phyloP scores from a whole-genome alignment of 2,888 invertebrate genomes.

The Boloria selene region DNA sequence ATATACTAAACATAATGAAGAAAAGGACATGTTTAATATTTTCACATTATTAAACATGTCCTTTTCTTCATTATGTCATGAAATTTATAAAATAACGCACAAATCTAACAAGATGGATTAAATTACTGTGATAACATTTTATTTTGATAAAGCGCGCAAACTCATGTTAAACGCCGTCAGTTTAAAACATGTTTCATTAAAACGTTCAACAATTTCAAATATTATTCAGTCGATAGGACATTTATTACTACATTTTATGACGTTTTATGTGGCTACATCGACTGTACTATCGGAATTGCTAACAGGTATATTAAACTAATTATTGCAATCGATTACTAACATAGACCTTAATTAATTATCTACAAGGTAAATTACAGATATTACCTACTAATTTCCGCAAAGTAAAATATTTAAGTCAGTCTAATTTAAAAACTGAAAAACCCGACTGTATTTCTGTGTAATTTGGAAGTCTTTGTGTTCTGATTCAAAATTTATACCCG shows the following conservation, averaged over 20 bases:
- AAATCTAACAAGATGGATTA: background rate
- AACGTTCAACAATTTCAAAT: background rate
- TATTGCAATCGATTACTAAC: background rate
- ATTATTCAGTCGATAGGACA: background rate
- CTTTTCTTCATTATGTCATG: no score
- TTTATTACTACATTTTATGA: constrained; percentile 5
- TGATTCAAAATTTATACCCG: no score
- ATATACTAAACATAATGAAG: no score
- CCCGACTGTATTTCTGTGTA: no score
- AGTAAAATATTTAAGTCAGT: no score
- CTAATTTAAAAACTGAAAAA: no score
- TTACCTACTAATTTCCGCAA: no score
- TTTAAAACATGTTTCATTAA: constrained; percentile 3
- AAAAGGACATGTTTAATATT: no score
- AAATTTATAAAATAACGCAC: no score
- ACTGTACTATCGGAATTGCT: constrained; percentile 1
- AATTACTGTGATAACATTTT: no score
- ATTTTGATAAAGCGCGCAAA: background rate
- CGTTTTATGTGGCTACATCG: constrained; percentile 4
- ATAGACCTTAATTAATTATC: background rate
- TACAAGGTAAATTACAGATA: background rate
- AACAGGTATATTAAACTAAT: constrained; percentile 2
- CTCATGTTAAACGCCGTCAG: background rate
- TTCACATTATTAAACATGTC: no score
- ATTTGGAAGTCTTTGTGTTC: no score